phyloP scores from a whole-genome alignment of 1,140 invertebrate genomes.

The Trichogramma pretiosum region DNA sequence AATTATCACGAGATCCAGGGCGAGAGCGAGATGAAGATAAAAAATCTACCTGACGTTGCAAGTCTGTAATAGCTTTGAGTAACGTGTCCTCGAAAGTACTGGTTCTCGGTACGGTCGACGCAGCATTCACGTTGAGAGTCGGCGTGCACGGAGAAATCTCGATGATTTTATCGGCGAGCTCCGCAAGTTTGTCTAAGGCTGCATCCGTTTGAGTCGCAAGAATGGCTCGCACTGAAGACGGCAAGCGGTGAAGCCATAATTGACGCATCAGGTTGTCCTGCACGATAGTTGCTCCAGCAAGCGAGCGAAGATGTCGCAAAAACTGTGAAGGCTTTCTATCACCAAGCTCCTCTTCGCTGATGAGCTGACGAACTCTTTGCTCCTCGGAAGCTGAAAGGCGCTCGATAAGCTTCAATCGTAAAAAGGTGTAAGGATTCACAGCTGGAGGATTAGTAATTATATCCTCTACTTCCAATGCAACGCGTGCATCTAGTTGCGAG shows the following conservation, averaged over 20 bases:
- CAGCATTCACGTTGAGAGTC: neutral
- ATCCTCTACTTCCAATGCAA: too few species aligned
- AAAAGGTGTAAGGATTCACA: too few species aligned
- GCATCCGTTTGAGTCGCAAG: neutral
- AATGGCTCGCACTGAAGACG: neutral
- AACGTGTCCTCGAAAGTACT: neutral
- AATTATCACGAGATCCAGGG: too few species aligned
- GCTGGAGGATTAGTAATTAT: too few species aligned
- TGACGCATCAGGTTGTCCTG: neutral
- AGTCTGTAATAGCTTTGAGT: neutral
- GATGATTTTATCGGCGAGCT: neutral
- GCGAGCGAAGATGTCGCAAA: slow-evolving; percentile 9
- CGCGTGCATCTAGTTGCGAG: too few species aligned
- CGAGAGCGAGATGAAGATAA: neutral
- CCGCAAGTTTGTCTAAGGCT: neutral
- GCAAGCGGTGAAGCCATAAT: neutral
- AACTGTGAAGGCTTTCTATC: slow-evolving; percentile 20
- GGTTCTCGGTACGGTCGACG: neutral
- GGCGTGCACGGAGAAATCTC: neutral
- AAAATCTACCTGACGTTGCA: neutral
- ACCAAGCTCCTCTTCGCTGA: slow-evolving; percentile 27
- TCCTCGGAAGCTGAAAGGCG: too few species aligned
- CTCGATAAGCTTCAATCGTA: too few species aligned
- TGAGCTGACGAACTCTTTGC: slow-evolving; percentile 19
- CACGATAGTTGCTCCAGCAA: slow-evolving; percentile 9